These are phyloP conservation scores for Electrona antarctica DNA, from an alignment of 2,113 vertebrate species.

Conservation along the genomic window DNA sequence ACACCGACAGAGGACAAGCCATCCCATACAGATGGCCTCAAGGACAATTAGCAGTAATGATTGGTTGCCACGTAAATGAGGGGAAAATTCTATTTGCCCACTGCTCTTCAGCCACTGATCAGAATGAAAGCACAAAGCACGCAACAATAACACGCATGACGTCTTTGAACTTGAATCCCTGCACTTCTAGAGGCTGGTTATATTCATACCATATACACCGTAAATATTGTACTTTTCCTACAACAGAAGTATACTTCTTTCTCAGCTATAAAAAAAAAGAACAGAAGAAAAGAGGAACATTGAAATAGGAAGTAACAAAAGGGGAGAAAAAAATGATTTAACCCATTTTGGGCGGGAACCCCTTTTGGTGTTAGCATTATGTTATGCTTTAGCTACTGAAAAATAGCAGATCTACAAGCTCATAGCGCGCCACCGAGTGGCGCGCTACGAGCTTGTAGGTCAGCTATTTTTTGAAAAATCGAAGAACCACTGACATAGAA, in stretches of 20 bases:
- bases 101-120: constrained; percentile 71
- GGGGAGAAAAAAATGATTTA: constrained; percentile 59
- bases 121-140: constrained; percentile 70
- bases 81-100: constrained; percentile 72
- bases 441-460: too few species aligned
- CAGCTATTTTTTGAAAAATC: too few species aligned
- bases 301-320: neutral
- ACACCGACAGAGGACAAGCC: constrained; percentile 67
- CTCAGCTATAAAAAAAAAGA: constrained; percentile 13
- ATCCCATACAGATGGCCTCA: constrained; percentile 78
- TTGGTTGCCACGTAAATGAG: constrained; percentile 78
- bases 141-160: constrained; percentile 61
- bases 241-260: neutral
- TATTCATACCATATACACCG: constrained; percentile 2
- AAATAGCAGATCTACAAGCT: too few species aligned
- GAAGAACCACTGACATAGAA: too few species aligned
- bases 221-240: constrained; percentile 1
- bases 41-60: constrained; percentile 79
- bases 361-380: too few species aligned
- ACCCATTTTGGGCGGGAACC: too few species aligned
- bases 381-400: too few species aligned
- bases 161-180: constrained; percentile 51
- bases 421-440: too few species aligned
- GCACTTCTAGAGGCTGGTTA: constrained; percentile 25
- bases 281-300: constrained; percentile 21